A percentile compares a stretch with the other conserved stretches of the same genome.
phyloP scores from a whole-genome alignment of 2,797 vertebrate species.

The Oophaga sylvatica region DNA sequence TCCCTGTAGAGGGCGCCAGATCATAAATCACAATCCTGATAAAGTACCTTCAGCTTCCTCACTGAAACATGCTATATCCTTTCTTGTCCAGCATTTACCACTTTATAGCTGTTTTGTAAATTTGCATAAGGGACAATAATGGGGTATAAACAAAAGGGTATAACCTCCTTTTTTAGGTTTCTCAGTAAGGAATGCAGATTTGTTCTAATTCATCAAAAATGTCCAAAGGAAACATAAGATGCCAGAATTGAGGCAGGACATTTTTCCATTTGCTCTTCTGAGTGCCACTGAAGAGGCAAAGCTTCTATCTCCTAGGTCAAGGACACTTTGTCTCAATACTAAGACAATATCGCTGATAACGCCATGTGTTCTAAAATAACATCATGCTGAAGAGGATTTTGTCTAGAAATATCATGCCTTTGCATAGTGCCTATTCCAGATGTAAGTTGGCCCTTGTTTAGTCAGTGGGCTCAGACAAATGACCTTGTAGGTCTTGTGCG shows the following conservation, averaged over 20 bases:
- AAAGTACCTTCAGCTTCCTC: no score
- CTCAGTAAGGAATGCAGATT: background rate
- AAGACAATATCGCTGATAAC: background rate
- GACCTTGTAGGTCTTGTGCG: no score
- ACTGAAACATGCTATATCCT: no score
- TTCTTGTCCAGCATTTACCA: background rate
- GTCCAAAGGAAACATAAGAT: background rate
- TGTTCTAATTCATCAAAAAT: no score
- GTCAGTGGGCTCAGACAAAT: no score
- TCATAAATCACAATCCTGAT: background rate
- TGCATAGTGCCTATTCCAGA: no score
- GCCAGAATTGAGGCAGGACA: background rate
- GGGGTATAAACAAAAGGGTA: background rate
- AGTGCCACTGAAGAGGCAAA: no score
- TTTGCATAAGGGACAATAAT: background rate
- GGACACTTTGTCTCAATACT: background rate
- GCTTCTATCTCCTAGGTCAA: background rate
- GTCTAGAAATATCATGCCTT: no score
- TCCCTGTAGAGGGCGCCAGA: conserved; percentile 20
- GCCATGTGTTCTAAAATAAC: background rate
- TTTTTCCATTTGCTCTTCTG: background rate
- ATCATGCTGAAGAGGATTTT: background rate
- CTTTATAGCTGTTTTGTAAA: background rate
- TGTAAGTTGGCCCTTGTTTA: no score
- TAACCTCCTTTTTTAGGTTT: background rate